phyloP scores from a whole-genome alignment of 2,797 vertebrate species.

The Rhinoraja longicauda region DNA sequence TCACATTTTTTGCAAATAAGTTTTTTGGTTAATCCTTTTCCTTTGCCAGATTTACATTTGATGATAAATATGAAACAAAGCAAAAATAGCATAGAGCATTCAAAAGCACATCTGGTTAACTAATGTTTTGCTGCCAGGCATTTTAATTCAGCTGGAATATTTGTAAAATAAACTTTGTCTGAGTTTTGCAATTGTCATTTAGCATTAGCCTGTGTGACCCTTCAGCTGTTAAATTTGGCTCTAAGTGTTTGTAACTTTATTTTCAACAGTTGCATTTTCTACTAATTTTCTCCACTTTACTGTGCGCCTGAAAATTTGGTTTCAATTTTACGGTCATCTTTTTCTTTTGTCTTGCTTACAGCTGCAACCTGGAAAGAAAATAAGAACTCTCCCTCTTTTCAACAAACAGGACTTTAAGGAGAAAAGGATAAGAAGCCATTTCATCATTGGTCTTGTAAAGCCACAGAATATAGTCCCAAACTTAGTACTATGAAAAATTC shows the following conservation, averaged over 20 bases:
- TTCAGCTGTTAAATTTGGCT: conserved; percentile 66
- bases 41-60: not conserved
- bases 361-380: conserved; percentile 54
- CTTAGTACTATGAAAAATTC: conserved; percentile 61
- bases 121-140: conserved; percentile 11
- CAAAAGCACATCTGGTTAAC: conserved; percentile 21
- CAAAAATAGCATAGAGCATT: not conserved
- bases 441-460: conserved; percentile 46
- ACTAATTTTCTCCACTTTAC: conserved; percentile 58
- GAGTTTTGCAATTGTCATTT: conserved; percentile 29
- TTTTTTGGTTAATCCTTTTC: not conserved
- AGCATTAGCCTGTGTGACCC: conserved; percentile 51
- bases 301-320: conserved; percentile 63
- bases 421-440: conserved; percentile 45
- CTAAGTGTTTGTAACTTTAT: conserved; percentile 62
- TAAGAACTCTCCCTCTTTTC: conserved; percentile 48
- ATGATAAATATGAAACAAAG: not conserved
- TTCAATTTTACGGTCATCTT: conserved; percentile 61
- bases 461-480: conserved; percentile 54
- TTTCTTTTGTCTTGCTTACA: conserved; percentile 50
- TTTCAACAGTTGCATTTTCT: conserved; percentile 64
- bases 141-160: conserved; percentile 33
- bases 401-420: conserved; percentile 36
- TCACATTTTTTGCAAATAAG: not conserved
- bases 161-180: not conserved